These are phyloP conservation scores for Alethe diademata DNA, from an alignment of 2,113 vertebrate genomes.

Conservation along the genomic window DNA sequence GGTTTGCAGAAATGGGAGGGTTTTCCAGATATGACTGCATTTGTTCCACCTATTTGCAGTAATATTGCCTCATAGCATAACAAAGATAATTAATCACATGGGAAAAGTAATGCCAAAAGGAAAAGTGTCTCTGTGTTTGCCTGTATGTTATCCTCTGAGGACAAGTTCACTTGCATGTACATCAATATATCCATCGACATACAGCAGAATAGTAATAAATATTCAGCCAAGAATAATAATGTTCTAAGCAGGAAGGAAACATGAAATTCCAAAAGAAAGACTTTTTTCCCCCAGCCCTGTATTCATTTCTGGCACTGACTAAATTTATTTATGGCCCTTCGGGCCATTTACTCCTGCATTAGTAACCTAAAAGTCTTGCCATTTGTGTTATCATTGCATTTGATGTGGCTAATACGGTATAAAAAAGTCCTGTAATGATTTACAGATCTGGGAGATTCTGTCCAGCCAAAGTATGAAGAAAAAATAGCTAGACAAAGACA, in stretches of 20 bases:
- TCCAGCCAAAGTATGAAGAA: background rate
- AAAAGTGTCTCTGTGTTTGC: background rate
- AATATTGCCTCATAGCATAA: conserved; percentile 21
- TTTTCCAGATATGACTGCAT: conserved; percentile 24
- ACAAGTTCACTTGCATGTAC: background rate
- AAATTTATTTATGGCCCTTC: conserved; percentile 21
- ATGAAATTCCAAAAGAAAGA: conserved; percentile 20
- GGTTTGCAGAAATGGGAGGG: background rate
- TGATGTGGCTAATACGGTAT: conserved; percentile 23
- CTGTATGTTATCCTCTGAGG: background rate
- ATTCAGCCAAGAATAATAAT: background rate
- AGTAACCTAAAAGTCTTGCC: background rate
- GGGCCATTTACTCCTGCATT: background rate
- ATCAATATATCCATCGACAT: background rate
- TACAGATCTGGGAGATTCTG: background rate
- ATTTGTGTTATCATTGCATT: background rate
- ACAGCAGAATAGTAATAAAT: background rate
- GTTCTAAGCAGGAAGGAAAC: conserved; percentile 17
- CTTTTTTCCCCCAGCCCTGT: background rate
- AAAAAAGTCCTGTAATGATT: conserved; percentile 1
- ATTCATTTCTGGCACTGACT: background rate
- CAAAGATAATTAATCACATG: background rate
- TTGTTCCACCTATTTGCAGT: conserved; percentile 19
- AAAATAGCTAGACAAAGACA: background rate
- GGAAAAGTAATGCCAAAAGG: conserved; percentile 13